Evolutionary conservation across 2,113 vertebrate species (phyloP).

Genomic region (Triplophysa siluroides): DNA sequence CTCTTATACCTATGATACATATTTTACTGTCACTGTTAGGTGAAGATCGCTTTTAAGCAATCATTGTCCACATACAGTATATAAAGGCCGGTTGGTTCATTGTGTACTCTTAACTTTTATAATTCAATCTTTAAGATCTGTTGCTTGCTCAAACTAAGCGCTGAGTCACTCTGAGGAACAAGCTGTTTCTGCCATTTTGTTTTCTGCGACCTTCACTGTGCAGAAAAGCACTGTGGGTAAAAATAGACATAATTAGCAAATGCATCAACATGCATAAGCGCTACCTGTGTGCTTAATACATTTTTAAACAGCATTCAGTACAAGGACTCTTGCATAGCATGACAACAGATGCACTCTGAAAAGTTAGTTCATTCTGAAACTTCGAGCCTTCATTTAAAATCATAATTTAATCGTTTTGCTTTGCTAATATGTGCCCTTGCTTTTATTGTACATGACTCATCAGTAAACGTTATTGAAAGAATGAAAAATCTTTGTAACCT

Average conservation of each 20-base stretch:
- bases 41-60: too few species aligned
- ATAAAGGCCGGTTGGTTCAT: background rate
- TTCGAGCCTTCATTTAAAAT: background rate
- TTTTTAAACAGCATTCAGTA: slow-evolving; percentile 16
- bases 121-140: slow-evolving; percentile 12
- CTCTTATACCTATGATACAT: too few species aligned
- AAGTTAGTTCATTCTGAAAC: background rate
- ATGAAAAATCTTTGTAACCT: too few species aligned
- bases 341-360: background rate
- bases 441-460: too few species aligned
- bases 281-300: slow-evolving; percentile 24
- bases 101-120: slow-evolving; percentile 3
- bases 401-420: background rate
- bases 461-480: too few species aligned
- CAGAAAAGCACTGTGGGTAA: slow-evolving; percentile 21
- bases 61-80: background rate
- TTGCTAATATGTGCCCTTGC: too few species aligned
- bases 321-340: slow-evolving; percentile 14
- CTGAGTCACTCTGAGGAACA: background rate
- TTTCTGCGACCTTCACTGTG: slow-evolving; percentile 21
- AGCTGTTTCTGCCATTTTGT: slow-evolving; percentile 22
- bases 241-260: slow-evolving; percentile 41
- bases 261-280: slow-evolving; percentile 22
- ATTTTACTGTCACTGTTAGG: too few species aligned
- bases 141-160: slow-evolving; percentile 3